Evolutionary conservation across 2,888 invertebrate species (phyloP), one percentile per base, ranked within the genome.

Genomic region (Amaurobius ferox): DNA sequence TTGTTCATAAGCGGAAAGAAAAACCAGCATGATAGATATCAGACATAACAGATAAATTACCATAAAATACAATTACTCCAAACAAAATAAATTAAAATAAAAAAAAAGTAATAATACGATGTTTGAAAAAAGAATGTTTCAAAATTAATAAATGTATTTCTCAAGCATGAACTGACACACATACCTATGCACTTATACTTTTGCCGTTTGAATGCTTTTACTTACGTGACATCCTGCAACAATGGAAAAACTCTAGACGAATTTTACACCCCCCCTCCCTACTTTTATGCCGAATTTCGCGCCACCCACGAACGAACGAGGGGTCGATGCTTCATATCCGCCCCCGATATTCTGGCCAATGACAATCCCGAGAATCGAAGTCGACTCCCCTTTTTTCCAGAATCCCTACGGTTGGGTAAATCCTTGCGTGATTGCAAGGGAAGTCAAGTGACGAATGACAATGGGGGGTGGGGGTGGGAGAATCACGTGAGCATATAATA

Each of bases 371-470:
- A 26, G 32, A 26, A n/a, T 30, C 26, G 48, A 71, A 71, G 64
- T 79, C 64, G 48, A 73, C 80, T 80, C 80, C 80, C 80, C 66
- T 64, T 67, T 62, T 68, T 32, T 73, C 67, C 26, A 30, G 26
- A 35, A n/a, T 9, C 30, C 62, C 23, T 71, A 83, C 48, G 83
- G 83, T 85, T 85, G 83, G 83, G 19, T 71, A 66, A 77, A 48
- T 76, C 72, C 77, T 77, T 71, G 76, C 83, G 71, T 77, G 83
- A 76, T 23, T 55, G 19, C 5, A 55, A 23, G 23, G n/a, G 23
- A 23, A 76, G 76, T 81, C 81, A 76, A 70, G 81, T 76, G 81
- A 83, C 61, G 39, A 44, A 76, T 29, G 72, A 85, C 83, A 72
- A 77, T 77, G 40, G 28, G 16, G 40, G 39, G 68, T 39, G 68